Percentiles rank a stretch among this genome's conserved stretches.
Evolutionary conservation across 2,888 invertebrate genomes (phyloP).

Genomic region (Dromius quadrimaculatus): DNA sequence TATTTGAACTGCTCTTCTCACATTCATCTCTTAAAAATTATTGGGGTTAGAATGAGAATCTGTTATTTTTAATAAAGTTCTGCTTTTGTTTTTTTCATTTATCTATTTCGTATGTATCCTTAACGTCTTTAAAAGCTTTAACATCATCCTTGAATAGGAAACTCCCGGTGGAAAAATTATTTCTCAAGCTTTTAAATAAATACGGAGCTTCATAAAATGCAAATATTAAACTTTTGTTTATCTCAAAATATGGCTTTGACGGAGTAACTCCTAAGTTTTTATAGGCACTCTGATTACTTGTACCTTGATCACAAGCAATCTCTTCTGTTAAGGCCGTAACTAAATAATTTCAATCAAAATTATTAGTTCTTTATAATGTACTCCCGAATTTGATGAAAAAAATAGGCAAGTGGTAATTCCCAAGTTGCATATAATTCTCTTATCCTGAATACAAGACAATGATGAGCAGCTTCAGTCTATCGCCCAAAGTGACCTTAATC

Average conservation of each 20-base stretch:
- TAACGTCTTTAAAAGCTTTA: neutral
- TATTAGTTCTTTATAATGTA: neutral
- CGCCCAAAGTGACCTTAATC: too few relatives aligned
- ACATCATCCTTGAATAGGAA: neutral
- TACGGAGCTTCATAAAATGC: too few relatives aligned
- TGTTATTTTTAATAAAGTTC: conserved; percentile 28
- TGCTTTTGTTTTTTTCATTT: conserved; percentile 28
- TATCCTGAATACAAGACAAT: neutral
- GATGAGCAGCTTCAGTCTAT: too few relatives aligned
- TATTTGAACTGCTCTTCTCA: conserved; percentile 41
- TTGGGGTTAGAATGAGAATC: conserved; percentile 42
- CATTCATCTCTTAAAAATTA: conserved; percentile 43
- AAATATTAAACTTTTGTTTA: neutral
- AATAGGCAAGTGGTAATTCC: too few relatives aligned
- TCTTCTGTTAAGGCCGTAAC: too few relatives aligned
- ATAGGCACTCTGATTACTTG: too few relatives aligned
- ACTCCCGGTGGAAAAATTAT: neutral
- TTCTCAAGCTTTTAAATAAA: neutral
- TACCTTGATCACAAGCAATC: too few relatives aligned
- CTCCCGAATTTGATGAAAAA: too few relatives aligned
- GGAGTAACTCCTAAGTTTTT: neutral
- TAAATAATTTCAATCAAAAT: too few relatives aligned
- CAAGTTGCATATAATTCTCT: neutral
- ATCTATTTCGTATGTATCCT: conserved; percentile 3
- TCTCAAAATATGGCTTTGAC: conserved; percentile 4